A percentile compares a stretch with the other conserved stretches of the same genome.
Conservation (phyloP, 2,113 vertebrate species). For the Antigone vipio region DNA sequence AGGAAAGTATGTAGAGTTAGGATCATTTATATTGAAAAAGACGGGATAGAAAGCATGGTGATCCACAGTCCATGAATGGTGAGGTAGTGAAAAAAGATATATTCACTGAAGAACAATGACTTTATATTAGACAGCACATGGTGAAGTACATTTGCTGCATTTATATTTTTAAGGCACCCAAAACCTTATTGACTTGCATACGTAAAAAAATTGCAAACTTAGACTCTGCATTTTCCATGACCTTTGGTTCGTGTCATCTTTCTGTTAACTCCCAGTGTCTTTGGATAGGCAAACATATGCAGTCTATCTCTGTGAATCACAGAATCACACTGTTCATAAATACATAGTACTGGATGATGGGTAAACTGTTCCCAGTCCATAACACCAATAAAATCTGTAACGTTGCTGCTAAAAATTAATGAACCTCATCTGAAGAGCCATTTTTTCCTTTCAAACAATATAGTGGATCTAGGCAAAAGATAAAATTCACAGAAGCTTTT, state of each 20-base stretch:
- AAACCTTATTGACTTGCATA: background rate
- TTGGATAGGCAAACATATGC: background rate
- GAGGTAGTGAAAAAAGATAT: background rate
- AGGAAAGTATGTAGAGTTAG: background rate
- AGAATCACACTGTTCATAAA: background rate
- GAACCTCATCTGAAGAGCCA: background rate
- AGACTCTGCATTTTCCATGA: background rate
- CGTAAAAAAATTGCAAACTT: background rate
- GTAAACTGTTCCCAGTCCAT: background rate
- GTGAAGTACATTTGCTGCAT: background rate
- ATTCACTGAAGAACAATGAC: background rate
- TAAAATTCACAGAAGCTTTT: constrained; percentile 35
- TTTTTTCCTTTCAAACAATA: background rate
- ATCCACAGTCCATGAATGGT: background rate
- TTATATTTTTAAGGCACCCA: background rate
- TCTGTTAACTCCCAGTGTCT: background rate
- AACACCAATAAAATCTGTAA: background rate
- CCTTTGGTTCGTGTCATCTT: background rate
- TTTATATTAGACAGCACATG: background rate
- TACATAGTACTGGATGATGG: background rate
- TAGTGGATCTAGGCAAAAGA: background rate
- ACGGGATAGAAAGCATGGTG: background rate
- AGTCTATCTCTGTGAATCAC: background rate
- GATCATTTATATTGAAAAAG: background rate
- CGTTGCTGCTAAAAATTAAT: background rate